Conservation (phyloP, 1,140 invertebrate species). For the Armadillidium nasatum region DNA sequence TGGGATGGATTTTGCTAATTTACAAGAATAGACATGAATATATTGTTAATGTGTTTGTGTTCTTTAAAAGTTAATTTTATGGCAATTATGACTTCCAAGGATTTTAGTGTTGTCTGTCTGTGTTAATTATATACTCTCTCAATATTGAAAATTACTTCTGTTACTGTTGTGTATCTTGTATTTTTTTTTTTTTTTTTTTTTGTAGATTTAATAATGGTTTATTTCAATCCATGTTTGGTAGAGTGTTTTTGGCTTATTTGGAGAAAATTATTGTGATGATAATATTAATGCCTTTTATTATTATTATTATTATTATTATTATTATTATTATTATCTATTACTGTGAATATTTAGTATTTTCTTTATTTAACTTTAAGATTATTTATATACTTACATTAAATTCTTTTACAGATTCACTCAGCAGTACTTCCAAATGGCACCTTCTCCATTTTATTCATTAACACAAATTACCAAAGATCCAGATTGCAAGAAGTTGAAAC, state of each 20-base stretch:
- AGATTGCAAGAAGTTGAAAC: slow-evolving; percentile 23
- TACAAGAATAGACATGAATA: too few species aligned
- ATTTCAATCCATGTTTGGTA: neutral
- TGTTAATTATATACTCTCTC: too few species aligned
- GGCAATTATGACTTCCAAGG: too few species aligned
- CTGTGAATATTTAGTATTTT: neutral
- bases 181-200: too few species aligned
- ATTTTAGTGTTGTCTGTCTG: too few species aligned
- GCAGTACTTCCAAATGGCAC: slow-evolving; percentile 31
- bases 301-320: neutral
- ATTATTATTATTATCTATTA: neutral
- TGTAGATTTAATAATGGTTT: too few species aligned
- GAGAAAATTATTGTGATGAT: neutral
- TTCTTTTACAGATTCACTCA: slow-evolving; percentile 29
- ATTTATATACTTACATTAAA: neutral
- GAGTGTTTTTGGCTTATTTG: neutral
- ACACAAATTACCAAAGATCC: slow-evolving; percentile 11
- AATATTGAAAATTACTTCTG: too few species aligned
- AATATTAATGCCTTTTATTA: neutral
- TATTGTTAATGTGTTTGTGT: too few species aligned
- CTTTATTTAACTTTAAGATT: too few species aligned
- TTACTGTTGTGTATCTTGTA: too few species aligned
- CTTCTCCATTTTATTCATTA: slow-evolving; percentile 30
- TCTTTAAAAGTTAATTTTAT: too few species aligned
- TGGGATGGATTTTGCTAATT: too few species aligned